Conservation (phyloP, 64 coral and sea anemone genomes). For the Montipora sp. region DNA sequence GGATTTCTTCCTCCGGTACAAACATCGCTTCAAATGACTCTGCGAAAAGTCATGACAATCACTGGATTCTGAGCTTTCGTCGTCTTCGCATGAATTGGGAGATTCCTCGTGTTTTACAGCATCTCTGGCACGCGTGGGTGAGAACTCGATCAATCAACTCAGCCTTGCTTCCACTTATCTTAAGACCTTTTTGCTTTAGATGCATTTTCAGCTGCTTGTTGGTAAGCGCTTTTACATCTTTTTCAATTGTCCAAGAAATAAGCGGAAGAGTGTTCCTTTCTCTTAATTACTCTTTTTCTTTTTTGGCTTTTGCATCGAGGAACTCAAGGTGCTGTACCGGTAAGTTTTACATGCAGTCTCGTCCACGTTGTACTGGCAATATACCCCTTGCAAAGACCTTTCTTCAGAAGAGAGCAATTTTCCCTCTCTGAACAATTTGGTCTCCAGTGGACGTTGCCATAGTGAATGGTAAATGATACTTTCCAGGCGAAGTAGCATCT, state of each 20-base stretch:
- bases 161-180: too few relatives aligned
- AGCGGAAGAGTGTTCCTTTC: conserved; percentile 18
- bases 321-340: conserved; percentile 30
- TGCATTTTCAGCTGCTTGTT: neutral
- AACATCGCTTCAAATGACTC: too few relatives aligned
- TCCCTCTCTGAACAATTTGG: conserved; percentile 31
- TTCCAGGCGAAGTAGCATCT: conserved; percentile 14
- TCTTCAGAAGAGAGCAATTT: conserved; percentile 25
- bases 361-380: neutral
- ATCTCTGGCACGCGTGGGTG: too few relatives aligned
- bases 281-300: neutral
- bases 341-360: conserved; percentile 2
- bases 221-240: neutral
- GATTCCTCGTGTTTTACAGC: too few relatives aligned
- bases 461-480: conserved; percentile 22
- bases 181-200: too few relatives aligned
- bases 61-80: too few relatives aligned
- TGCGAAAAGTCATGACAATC: too few relatives aligned
- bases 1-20: too few relatives aligned
- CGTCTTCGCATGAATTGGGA: too few relatives aligned
- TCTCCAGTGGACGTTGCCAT: conserved; percentile 9
- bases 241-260: neutral
- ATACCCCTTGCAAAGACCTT: neutral
- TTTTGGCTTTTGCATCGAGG: conserved; percentile 12
- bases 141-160: too few relatives aligned